Conservation (phyloP, 2,797 vertebrate species). For the Triplophysa yarkandensis region DNA sequence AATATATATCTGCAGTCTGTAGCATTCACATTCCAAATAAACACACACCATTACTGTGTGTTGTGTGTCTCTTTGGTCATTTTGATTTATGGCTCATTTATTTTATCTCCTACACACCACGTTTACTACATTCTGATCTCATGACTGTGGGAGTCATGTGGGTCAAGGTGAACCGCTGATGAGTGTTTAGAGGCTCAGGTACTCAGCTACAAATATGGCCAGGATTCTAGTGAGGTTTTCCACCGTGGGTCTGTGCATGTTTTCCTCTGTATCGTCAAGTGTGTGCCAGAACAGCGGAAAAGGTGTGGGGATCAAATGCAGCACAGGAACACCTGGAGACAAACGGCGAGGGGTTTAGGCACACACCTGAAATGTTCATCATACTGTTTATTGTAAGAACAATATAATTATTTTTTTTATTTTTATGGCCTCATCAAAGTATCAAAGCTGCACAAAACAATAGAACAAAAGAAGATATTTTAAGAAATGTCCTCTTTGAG, state of each 20-base stretch:
- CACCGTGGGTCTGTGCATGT: constrained; percentile 83
- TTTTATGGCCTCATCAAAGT: no score
- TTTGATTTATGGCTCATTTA: constrained; percentile 20
- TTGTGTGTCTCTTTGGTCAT: constrained; percentile 17
- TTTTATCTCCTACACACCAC: background rate
- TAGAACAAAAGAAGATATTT: no score
- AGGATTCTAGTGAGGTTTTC: constrained; percentile 87
- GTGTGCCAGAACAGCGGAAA: constrained; percentile 91
- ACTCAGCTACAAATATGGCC: constrained; percentile 83
- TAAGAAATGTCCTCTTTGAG: no score
- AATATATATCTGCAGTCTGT: background rate
- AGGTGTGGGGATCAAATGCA: constrained; percentile 87
- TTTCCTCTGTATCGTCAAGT: constrained; percentile 81
- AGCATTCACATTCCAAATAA: constrained; percentile 16
- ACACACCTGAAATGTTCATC: background rate
- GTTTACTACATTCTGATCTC: background rate
- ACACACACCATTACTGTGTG: background rate
- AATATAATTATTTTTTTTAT: no score
- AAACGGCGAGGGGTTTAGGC: background rate
- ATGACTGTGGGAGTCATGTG: background rate
- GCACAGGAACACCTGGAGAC: constrained; percentile 81
- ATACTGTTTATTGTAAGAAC: no score
- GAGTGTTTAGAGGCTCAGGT: constrained; percentile 76
- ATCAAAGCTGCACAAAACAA: no score
- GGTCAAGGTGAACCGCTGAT: background rate